Evolutionary conservation across 30 jellyfish, hydroid and myxozoan genomes (phyloP), one percentile per base, ranked within the genome.

Genomic region (Mastigias papua): DNA sequence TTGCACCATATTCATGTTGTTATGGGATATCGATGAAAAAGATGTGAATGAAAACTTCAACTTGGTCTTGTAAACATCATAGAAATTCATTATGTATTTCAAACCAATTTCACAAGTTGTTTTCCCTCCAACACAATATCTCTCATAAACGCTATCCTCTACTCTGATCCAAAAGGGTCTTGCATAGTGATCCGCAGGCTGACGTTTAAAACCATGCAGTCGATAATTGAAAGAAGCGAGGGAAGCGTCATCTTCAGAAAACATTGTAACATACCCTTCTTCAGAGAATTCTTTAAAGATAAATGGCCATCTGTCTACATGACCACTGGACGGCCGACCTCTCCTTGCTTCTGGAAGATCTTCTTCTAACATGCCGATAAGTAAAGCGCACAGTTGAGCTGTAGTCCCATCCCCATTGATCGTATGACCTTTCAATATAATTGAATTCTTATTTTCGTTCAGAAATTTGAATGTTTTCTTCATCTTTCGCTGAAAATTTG

Each of bases 401-500:
- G 92, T 73, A 17, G 97, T 90, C 4, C 97, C 97, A 74, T 90
- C 97, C 20, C 97, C 97, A 0, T 73, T 94, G 20, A 90, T 69
- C 1, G 80, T 69, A 31, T 69, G 80, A 31, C 80, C 80, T 69
- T 13, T 2, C 49, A 69, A 69, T 1, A 42, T 0, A 42, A 42
- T 91, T 26, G 77, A 22, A 31, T 76, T 42, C 33, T 72, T 37
- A 51, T 76, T 69, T 8, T 67, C 86, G 62, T 34, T 35, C 21
- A 87, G 28, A 29, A 33, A 34, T 74, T 78, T 78, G 80, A 70
- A 76, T 11, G 91, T 87, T 77, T 75, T 65, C 9, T 34, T 60
- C 78, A 87, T n/a, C 20, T 72, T 58, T 57, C 94, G 57, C 62
- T 75, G 76, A 37, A 76, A 28, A 63, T 66, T 87, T 11, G 86